Evolutionary conservation across 2,888 invertebrate species (phyloP), one percentile per base, ranked within the genome.

Genomic region (Drosophila fungiperda): DNA sequence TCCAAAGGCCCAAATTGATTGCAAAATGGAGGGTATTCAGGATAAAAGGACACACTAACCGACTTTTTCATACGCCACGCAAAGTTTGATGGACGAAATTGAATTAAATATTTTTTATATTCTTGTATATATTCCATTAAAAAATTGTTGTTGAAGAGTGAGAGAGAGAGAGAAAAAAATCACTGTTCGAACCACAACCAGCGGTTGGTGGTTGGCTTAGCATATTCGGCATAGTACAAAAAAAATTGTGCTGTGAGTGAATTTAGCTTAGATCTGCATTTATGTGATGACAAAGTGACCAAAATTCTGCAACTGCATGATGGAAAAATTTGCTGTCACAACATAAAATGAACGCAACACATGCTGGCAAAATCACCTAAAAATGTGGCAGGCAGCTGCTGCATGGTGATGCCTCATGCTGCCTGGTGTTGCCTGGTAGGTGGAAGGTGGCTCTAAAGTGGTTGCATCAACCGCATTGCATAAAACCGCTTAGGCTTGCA

Each of bases 401-500:
- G 55, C 17, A 17, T 6, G 40, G 17, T 23, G 29, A 29, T 29
- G 29, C 29, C 29, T 29, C 5, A 29, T 29, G 29, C 5, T 5
- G 29, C 29, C 29, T 29, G 29, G 29, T 29, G 29, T 29, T 26
- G 55, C 17, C 17, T 4, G 40, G 17, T 23, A 20, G 62, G 29
- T 33, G 20, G 29, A 29, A 26, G 38, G n/a, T 54, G 32, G 26
- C 23, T 20, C 59, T 48, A 55, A 61, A 66, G 74, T 53, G 75
- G 58, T 61, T 55, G 64, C 62, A 32, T 61, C 59, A 62, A 68
- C 78, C 80, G 68, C 75, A 75, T 71, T 78, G 72, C 72, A 74
- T 59, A 80, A 82, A 87, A 87, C 87, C 87, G 83, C 87, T 89
- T 89, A 82, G 84, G 87, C 82, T 87, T 89, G 87, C 80, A 89